Percentiles rank a stretch among this genome's conserved stretches.
Conservation (phyloP, 2,113 vertebrate genomes). For the Myotis yumanensis region DNA sequence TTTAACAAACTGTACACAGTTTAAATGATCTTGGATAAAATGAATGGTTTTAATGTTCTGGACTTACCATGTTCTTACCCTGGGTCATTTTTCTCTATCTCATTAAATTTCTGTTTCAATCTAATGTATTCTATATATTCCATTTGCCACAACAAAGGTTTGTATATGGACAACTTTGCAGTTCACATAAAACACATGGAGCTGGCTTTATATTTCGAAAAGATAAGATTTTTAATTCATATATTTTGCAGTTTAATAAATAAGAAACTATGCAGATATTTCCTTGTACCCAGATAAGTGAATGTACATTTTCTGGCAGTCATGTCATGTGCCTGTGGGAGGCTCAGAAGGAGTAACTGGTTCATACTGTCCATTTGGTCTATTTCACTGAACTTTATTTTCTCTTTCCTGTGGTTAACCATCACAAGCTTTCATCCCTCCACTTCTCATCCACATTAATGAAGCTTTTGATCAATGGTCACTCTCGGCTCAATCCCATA, state of each 20-base stretch:
- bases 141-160: background rate
- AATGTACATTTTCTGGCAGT: background rate
- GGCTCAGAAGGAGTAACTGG: background rate
- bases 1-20: background rate
- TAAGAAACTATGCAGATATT: background rate
- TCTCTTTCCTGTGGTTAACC: background rate
- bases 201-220: slow-evolving; percentile 19
- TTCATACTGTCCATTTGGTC: background rate
- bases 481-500: background rate
- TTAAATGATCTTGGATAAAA: slow-evolving; percentile 3
- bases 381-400: background rate
- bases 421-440: background rate
- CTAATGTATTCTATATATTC: background rate
- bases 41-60: background rate
- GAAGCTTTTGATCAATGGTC: background rate
- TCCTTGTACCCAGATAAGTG: background rate
- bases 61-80: background rate
- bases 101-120: background rate
- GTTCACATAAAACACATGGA: background rate
- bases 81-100: background rate
- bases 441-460: background rate
- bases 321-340: background rate
- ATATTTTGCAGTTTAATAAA: background rate
- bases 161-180: background rate
- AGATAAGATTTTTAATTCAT: background rate